Percentiles rank a stretch among this genome's conserved stretches.
These are phyloP conservation scores for Carassius gibelio DNA, from an alignment of 2,113 vertebrate genomes.

Conservation along the genomic window DNA sequence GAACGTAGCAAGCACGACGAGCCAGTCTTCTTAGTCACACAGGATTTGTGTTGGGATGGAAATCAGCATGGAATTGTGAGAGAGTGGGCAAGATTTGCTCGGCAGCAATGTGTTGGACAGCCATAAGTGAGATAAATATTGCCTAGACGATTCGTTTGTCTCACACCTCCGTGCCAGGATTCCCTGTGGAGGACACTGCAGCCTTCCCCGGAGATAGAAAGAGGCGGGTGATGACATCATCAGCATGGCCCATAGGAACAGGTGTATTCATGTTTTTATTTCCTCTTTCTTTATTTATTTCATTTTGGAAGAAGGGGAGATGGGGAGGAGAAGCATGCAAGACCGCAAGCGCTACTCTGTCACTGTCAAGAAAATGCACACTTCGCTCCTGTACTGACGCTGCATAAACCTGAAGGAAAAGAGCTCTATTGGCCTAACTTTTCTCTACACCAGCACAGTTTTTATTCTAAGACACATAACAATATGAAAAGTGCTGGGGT, in stretches of 20 bases:
- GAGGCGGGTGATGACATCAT: constrained; percentile 55
- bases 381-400: constrained; percentile 51
- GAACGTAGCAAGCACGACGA: constrained; percentile 12
- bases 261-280: constrained; percentile 43
- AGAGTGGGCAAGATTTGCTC: constrained; percentile 41
- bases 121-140: constrained; percentile 58
- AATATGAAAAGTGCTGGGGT: background rate
- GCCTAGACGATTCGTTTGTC: constrained; percentile 45
- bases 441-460: constrained; percentile 20
- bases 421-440: constrained; percentile 15
- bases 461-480: constrained; percentile 7
- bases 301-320: background rate
- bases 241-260: constrained; percentile 52
- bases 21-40: constrained; percentile 39
- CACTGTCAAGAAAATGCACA: constrained; percentile 52
- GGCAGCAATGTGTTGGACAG: constrained; percentile 53
- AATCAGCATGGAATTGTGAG: constrained; percentile 44
- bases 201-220: constrained; percentile 41
- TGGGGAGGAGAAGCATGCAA: constrained; percentile 37
- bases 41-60: constrained; percentile 41
- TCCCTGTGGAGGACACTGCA: constrained; percentile 38
- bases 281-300: constrained; percentile 27
- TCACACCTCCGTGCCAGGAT: constrained; percentile 42
- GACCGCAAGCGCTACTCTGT: constrained; percentile 48
- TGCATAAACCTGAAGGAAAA: constrained; percentile 45